These are phyloP conservation scores for Prinia subflava DNA, from an alignment of 2,113 vertebrate genomes.

Conservation along the genomic window DNA sequence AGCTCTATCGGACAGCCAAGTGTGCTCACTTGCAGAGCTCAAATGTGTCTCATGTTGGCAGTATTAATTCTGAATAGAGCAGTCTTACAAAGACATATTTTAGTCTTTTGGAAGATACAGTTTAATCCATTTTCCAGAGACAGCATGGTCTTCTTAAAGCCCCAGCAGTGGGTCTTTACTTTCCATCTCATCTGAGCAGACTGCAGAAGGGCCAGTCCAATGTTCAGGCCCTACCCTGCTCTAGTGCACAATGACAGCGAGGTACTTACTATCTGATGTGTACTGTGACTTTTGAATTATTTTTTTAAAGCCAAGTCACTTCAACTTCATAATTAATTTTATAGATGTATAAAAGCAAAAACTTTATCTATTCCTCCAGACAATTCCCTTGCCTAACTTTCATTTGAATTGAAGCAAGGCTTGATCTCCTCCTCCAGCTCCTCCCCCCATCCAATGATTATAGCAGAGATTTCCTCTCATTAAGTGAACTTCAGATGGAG, in stretches of 20 bases:
- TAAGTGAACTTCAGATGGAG: constrained; percentile 37
- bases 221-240: not conserved
- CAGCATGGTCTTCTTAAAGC: not conserved
- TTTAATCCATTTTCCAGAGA: not conserved
- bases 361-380: not conserved
- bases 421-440: not conserved
- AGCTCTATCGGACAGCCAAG: not conserved
- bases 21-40: not conserved
- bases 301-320: not conserved
- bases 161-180: not conserved
- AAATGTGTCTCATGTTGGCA: not conserved
- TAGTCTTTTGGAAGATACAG: not conserved
- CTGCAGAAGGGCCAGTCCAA: not conserved
- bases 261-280: not conserved
- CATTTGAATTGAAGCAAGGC: not conserved
- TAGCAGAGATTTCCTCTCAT: constrained; percentile 29
- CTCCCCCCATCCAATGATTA: not conserved
- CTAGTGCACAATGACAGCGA: not conserved
- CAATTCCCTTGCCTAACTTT: not conserved
- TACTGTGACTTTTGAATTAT: not conserved
- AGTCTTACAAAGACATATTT: not conserved
- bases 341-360: not conserved
- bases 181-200: not conserved
- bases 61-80: not conserved
- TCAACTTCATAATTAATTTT: constrained; percentile 7